Evolutionary conservation across 2,888 invertebrate species (phyloP), one percentile per base, ranked within the genome.

Genomic region (Clitarchus hookeri): DNA sequence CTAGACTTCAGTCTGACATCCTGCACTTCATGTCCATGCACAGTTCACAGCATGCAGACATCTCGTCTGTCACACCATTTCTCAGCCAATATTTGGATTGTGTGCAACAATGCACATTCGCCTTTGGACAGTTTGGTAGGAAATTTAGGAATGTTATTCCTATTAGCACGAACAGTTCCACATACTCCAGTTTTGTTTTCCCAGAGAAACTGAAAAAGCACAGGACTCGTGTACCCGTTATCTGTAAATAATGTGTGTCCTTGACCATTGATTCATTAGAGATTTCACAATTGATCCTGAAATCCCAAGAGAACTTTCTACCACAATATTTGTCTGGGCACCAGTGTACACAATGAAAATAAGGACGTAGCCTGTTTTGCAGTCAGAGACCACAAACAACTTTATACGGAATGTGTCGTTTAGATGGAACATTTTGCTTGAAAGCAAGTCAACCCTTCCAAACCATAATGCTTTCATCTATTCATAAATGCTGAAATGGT

Each of bases 391-490:
- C 27, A 80, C 80, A 80, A 25, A 80, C 19, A 80, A 80, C n/a
- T 80, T 80, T 6, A 80, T 80, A 80, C 26, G n/a, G n/a, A n/a
- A n/a, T 80, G 80, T 80, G 80, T 16, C 27, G 80, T 44, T 80
- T 80, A 44, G 80, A 80, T 16, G 80, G 80, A n/a, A n/a, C n/a
- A n/a, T n/a, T n/a, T n/a, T n/a, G n/a, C n/a, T n/a, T n/a, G n/a
- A n/a, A n/a, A n/a, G n/a, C n/a, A n/a, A n/a, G n/a, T n/a, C n/a
- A n/a, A n/a, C n/a, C n/a, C n/a, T n/a, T n/a, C n/a, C n/a, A n/a
- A n/a, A n/a, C n/a, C n/a, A n/a, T n/a, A n/a, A n/a, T n/a, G n/a
- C n/a, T n/a, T n/a, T n/a, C n/a, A n/a, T n/a, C n/a, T n/a, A n/a
- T n/a, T n/a, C n/a, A n/a, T n/a, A n/a, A n/a, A n/a, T n/a, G n/a